Percentiles rank a stretch among this genome's conserved stretches.
Evolutionary conservation across 2,888 invertebrate genomes (phyloP).

Genomic region (Dendrolimus pini): DNA sequence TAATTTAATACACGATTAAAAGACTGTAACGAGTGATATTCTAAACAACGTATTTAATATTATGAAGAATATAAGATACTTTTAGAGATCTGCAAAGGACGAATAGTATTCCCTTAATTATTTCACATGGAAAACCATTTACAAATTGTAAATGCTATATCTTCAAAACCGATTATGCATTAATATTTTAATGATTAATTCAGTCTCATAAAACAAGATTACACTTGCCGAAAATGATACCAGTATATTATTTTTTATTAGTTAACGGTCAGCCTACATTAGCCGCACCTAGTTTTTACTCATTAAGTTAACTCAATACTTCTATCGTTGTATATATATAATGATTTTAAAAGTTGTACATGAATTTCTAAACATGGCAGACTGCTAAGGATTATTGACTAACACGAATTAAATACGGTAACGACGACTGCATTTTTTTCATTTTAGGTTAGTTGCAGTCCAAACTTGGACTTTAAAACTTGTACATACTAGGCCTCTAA

Average conservation of each 20-base stretch:
- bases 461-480: too few relatives aligned
- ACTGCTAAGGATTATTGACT: conserved; percentile 7
- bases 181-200: not conserved
- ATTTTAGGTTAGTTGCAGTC: conserved; percentile 49
- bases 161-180: too few relatives aligned
- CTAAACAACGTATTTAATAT: too few relatives aligned
- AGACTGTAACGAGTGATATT: too few relatives aligned
- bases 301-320: conserved; percentile 15
- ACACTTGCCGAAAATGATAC: not conserved
- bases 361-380: conserved; percentile 4
- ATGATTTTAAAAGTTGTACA: not conserved
- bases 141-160: too few relatives aligned
- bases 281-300: conserved; percentile 4
- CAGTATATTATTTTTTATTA: not conserved
- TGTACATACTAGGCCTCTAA: too few relatives aligned
- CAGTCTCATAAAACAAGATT: not conserved
- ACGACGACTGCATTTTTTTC: conserved; percentile 52
- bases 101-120: too few relatives aligned
- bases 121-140: too few relatives aligned
- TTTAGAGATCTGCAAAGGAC: too few relatives aligned
- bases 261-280: not conserved
- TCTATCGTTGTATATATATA: conserved; percentile 1
- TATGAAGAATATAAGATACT: too few relatives aligned
- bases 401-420: conserved; percentile 26
- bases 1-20: too few relatives aligned